These are phyloP conservation scores for Lasioglossum albipes DNA, from an alignment of 1,140 invertebrate genomes.

Conservation along the genomic window DNA sequence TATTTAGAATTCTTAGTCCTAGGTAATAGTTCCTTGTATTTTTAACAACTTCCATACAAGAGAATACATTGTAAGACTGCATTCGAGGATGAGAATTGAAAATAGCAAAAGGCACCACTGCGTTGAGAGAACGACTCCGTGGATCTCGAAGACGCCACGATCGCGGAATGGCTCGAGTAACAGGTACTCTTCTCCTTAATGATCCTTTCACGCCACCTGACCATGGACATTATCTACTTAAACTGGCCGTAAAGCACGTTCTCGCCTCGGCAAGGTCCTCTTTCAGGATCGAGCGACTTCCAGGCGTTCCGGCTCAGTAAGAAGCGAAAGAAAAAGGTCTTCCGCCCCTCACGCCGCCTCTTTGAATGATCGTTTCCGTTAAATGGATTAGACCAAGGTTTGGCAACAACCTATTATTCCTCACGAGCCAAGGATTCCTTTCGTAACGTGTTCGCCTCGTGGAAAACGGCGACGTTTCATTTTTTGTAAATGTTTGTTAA, in stretches of 20 bases:
- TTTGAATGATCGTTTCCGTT: background rate
- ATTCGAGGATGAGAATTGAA: background rate
- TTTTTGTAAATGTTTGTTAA: too few species aligned
- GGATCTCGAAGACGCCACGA: background rate
- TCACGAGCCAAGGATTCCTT: background rate
- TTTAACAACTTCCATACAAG: too few species aligned
- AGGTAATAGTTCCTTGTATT: too few species aligned
- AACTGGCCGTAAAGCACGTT: slow-evolving; percentile 38
- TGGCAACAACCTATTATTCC: background rate
- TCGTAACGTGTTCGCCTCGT: background rate
- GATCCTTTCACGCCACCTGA: slow-evolving; percentile 39
- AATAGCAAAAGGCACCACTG: background rate
- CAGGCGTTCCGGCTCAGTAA: background rate
- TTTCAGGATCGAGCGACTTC: slow-evolving; percentile 17
- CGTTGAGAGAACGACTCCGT: background rate
- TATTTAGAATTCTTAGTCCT: too few species aligned
- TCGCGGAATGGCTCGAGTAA: slow-evolving; percentile 17
- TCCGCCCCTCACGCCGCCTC: too few species aligned
- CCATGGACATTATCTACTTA: slow-evolving; percentile 33
- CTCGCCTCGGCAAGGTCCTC: slow-evolving; percentile 13
- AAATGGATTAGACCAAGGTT: slow-evolving; percentile 1
- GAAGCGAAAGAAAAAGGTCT: slow-evolving; percentile 6
- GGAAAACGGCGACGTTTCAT: too few species aligned
- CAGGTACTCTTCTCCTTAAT: slow-evolving; percentile 44
- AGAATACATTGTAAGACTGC: too few species aligned